Base-by-base conservation (phyloP, 2,888 invertebrate species). In the Unio delphinus region DNA sequence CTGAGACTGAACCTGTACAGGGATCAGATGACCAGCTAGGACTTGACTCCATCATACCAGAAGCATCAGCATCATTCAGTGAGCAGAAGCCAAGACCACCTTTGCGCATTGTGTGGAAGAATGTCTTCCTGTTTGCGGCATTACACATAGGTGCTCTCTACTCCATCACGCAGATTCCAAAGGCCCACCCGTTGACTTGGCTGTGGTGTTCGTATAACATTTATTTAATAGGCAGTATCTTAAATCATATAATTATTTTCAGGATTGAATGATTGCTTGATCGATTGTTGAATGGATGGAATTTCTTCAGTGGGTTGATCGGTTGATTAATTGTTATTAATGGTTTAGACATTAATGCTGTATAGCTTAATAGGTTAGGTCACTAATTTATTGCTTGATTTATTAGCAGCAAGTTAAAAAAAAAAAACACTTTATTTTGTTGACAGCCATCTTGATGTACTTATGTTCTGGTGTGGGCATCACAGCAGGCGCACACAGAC, bases 401-500 rank as follows among this genome's bases (percentile, higher is more conserved):
- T 45, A 45, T 45, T 45, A 0, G 45, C 45, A 11, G 23, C 23
- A 23, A 23, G 23, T 23, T 23, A 23, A 0, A 23, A 23, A 23
- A 23, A 23, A 23, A 23, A 23, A 0, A 0, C 23, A 23, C 23
- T 23, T 23, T 15, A 55, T 62, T 28, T 58, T 67, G 61, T 80
- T 92, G 34, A 62, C 90, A 96, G 96, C 94, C 74, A 56, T 93
- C 0, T 72, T 92, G 3, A 89, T 96, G 68, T 93, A 93, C 3
- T 79, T 92, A 0, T 83, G 93, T 62, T 93, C 94, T 8, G 96
- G 93, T 0, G 89, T 96, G 89, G 98, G 98, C 0, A 94, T 98
- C 66, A 98, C 98, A 4, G 97, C 95, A 0, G 98, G 98, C 5
- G 96, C 96, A 0, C 99, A 99, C 89, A 92, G 98, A 79, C 92